Percentiles rank a stretch among this genome's conserved stretches.
Conservation (phyloP, 2,888 invertebrate species). For the Mimachlamys varia region DNA sequence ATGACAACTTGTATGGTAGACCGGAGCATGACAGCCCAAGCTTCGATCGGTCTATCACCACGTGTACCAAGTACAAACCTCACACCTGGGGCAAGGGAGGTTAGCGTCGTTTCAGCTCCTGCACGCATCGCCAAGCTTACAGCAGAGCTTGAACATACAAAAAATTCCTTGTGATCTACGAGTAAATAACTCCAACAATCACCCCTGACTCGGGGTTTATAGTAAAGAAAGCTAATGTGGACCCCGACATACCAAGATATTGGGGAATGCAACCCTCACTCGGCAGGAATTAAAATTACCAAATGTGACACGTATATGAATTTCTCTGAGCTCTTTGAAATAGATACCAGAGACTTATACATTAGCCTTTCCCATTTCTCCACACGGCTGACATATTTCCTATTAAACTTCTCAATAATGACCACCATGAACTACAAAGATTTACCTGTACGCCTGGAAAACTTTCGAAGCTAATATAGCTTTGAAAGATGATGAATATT, state of each 20-base stretch:
- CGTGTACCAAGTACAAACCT: neutral
- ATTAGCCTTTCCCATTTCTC: neutral
- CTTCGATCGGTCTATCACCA: neutral
- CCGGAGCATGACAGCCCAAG: neutral
- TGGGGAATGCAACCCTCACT: neutral
- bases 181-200: neutral
- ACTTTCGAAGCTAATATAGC: neutral
- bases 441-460: neutral
- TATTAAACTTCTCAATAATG: neutral
- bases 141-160: neutral
- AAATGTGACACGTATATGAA: neutral
- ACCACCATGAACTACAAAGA: neutral
- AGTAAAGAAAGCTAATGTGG: neutral
- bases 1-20: neutral
- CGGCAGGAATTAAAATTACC: too few species aligned
- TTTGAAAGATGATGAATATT: neutral
- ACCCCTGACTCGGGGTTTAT: neutral
- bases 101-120: constrained; percentile 21
- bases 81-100: neutral
- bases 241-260: neutral
- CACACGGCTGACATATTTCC: neutral
- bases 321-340: neutral
- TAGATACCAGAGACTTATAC: neutral
- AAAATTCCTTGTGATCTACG: neutral
- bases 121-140: constrained; percentile 8